Base-by-base conservation (phyloP, 2,888 invertebrate species). In the Mallateleia sp. region DNA sequence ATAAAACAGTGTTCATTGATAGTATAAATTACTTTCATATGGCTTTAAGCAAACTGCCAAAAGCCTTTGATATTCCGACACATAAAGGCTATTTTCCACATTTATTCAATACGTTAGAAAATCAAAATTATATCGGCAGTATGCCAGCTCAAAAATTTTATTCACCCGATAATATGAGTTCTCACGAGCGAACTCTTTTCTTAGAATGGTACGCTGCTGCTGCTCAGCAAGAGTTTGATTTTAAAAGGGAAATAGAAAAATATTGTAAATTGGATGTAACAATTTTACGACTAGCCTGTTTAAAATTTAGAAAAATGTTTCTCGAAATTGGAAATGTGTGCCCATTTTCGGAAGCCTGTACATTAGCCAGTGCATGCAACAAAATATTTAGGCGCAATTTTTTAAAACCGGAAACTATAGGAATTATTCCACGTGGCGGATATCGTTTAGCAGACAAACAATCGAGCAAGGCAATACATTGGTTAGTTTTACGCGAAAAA, bases 21-120 rank as follows among this genome's bases (percentile, higher is more conserved):
- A 54, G 54, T 24, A 6, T 54, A 54, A 54, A 54, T 54, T 93
- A 91, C 78, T 89, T 93, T 34, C 92, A 90, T 14, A 92, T 92
- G 91, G 62, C 88, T 24, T 78, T 92, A 8, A 28, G 87, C 1
- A 74, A 64, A 20, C 45, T 93, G 14, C 90, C 91, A 8, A 91
- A 91, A 85, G 89, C 91, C 5, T 91, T 93, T 71, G 91, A 85
- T 38, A 67, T 93, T 7, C 8, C 62, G 2, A 78, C 56, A 6
- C 1, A 1, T 18, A 89, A 90, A 56, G 89, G 85, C 2, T 81
- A 78, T 22, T 91, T 91, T 67, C 89, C 88, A 2, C 88, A 91
- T 77, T 56, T 88, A 0, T 90, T 90, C 45, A 90, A 91, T 78
- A 88, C 52, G 11, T 20, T 75, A 2, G 87, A 83, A 52, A 89